Evolutionary conservation across 2,797 vertebrate genomes (phyloP).

Genomic region (Melanotaenia trifasciata): DNA sequence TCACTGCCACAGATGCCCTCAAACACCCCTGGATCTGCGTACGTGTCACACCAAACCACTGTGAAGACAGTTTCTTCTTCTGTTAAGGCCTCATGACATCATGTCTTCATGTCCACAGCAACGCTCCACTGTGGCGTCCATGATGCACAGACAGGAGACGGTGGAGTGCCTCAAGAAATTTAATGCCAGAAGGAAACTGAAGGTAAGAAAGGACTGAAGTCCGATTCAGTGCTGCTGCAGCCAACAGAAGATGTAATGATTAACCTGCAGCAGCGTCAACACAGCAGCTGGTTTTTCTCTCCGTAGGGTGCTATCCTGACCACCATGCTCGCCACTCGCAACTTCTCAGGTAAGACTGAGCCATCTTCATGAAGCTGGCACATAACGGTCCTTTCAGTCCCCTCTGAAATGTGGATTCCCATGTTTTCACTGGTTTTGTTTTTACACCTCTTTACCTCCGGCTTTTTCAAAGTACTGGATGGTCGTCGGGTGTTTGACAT

Average conservation of each 20-base stretch:
- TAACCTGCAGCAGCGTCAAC: slow-evolving; percentile 22
- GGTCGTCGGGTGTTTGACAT: slow-evolving; percentile 13
- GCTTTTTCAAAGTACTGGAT: background rate
- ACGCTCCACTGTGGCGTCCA: slow-evolving; percentile 98
- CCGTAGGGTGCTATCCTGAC: slow-evolving; percentile 95
- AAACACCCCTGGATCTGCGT: slow-evolving; percentile 99
- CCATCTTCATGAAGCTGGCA: background rate
- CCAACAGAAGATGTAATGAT: slow-evolving; percentile 28
- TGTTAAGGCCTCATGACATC: background rate
- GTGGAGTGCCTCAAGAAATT: slow-evolving; percentile 99
- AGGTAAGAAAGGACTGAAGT: slow-evolving; percentile 64
- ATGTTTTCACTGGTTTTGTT: background rate
- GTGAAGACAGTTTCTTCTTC: no score
- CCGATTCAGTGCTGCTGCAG: background rate
- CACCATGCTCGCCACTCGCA: slow-evolving; percentile 97
- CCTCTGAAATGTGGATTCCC: background rate
- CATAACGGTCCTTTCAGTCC: background rate
- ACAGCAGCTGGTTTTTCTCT: slow-evolving; percentile 1
- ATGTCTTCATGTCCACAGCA: slow-evolving; percentile 81
- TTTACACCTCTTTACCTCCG: background rate
- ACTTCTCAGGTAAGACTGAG: slow-evolving; percentile 92
- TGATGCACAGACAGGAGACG: slow-evolving; percentile 99
- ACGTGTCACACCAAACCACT: slow-evolving; percentile 66
- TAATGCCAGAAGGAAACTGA: slow-evolving; percentile 95
- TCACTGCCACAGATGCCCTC: slow-evolving; percentile 93